Evolutionary conservation across 2,113 vertebrate species (phyloP).

Genomic region (Micronisus gabar): DNA sequence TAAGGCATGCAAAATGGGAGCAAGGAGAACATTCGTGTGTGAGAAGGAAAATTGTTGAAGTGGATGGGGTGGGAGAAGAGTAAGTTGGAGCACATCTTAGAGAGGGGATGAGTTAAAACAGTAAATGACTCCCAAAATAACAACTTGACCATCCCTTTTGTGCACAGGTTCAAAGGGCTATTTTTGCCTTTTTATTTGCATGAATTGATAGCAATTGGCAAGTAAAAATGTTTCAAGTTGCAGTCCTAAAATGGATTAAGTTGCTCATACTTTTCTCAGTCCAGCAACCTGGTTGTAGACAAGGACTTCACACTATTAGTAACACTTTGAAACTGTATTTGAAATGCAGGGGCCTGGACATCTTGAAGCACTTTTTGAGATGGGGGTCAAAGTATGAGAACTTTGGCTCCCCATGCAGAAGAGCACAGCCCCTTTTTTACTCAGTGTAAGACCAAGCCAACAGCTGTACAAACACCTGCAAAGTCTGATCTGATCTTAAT

Average conservation of each 20-base stretch:
- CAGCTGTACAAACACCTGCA: conserved; percentile 59
- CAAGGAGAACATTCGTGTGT: background rate
- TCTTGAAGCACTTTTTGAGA: conserved; percentile 34
- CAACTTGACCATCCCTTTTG: background rate
- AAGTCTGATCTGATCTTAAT: conserved; percentile 38
- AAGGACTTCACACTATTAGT: background rate
- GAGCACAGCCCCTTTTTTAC: conserved; percentile 8
- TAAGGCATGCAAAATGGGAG: background rate
- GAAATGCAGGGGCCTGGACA: background rate
- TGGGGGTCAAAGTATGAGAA: background rate
- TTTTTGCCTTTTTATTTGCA: background rate
- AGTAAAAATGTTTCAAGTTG: background rate
- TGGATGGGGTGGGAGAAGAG: background rate
- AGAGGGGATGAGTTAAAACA: background rate
- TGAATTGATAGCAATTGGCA: background rate
- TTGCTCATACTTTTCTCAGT: background rate
- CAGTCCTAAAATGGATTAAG: background rate
- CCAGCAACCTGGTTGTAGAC: background rate
- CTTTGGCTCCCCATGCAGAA: conserved; percentile 26
- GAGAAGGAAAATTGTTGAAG: background rate
- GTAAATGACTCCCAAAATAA: background rate
- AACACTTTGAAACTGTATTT: background rate
- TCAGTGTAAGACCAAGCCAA: background rate
- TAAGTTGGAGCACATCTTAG: background rate
- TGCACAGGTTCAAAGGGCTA: background rate